Base-by-base conservation (phyloP, 2,797 vertebrate genomes). In the Pampus argenteus region DNA sequence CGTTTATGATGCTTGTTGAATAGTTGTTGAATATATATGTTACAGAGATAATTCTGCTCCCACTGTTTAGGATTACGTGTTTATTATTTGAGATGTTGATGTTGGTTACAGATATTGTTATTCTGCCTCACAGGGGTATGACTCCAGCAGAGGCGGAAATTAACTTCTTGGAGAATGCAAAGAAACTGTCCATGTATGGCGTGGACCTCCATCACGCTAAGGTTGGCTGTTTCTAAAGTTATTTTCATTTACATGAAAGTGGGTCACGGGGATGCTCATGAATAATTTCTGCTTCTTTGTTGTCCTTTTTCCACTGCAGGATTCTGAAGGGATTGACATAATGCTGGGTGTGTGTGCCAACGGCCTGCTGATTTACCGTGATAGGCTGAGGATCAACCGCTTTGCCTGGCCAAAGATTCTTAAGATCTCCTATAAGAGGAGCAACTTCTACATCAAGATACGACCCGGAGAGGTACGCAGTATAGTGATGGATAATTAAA, bases 401-500 rank as follows among this genome's bases (percentile, higher is more conserved):
- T 99, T 99, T 0, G 98, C 98, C 79, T 99, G 98, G 98, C 98
- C 98, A 67, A 99, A 99, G 93, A 99, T 99, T 84, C 96, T 99
- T 18, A 99, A 99, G 90, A 99, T 99, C 86, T 99, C 98, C 29
- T 99, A 99, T 63, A 99, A 99, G 85, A 96, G 98, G 85, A 99
- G 97, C 92, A 99, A 99, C 93, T 99, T 99, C 88, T 99, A 99
- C 89, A 99, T 99, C 83, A 99, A 99, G 92, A 99, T 99, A 80
- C 95, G 98, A 47, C 98, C 98, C 0, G 98, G 98, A 66, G 98
- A 99, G 96, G 98, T 99, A 88, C 61, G 71, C 34, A 25, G 3
- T 23, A 26, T 48, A 14, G 2, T 51, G 14, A 15, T 17, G n/a
- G 17, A 29, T 29, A 9, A 54, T 45, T 9, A 42, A 71, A 36